Evolutionary conservation across 1,140 invertebrate genomes (phyloP).

Genomic region (Drosophila ananassae): DNA sequence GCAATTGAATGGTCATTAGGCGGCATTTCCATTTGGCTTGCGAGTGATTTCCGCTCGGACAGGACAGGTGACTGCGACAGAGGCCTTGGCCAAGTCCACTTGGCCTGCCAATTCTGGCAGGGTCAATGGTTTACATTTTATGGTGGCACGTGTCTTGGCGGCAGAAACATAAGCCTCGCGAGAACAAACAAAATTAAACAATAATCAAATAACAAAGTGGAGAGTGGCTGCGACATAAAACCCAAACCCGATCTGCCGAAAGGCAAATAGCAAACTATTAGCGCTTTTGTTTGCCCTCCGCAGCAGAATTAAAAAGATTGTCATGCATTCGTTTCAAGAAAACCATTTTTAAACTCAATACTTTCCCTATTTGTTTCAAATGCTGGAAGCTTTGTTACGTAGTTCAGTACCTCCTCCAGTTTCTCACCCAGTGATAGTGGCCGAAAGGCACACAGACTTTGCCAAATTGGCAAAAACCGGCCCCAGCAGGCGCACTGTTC

Average conservation of each 20-base stretch:
- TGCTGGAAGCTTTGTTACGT: slow-evolving; percentile 5
- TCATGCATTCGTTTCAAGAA: slow-evolving; percentile 36
- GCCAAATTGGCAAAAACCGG: slow-evolving; percentile 29
- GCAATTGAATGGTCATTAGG: slow-evolving; percentile 13
- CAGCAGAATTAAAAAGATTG: slow-evolving; percentile 51
- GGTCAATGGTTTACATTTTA: slow-evolving; percentile 71
- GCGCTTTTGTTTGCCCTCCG: slow-evolving; percentile 62
- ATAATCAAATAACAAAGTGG: slow-evolving; percentile 60
- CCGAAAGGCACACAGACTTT: not conserved
- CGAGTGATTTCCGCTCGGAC: slow-evolving; percentile 11
- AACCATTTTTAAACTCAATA: too few species aligned
- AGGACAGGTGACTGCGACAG: not conserved
- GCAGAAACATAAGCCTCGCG: slow-evolving; percentile 27
- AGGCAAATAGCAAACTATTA: slow-evolving; percentile 75
- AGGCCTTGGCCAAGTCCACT: slow-evolving; percentile 3
- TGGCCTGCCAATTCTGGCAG: slow-evolving; percentile 56
- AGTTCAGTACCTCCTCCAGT: slow-evolving; percentile 11
- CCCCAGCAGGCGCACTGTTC: slow-evolving; percentile 9
- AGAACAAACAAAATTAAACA: slow-evolving; percentile 61
- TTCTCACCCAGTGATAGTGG: too few species aligned
- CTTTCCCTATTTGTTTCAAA: too few species aligned
- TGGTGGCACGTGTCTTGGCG: slow-evolving; percentile 61
- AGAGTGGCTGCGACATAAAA: slow-evolving; percentile 43
- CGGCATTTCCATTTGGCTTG: not conserved
- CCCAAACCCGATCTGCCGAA: slow-evolving; percentile 9